phyloP scores from a whole-genome alignment of 2,797 vertebrate genomes.

The Neopelma chrysocephalum region DNA sequence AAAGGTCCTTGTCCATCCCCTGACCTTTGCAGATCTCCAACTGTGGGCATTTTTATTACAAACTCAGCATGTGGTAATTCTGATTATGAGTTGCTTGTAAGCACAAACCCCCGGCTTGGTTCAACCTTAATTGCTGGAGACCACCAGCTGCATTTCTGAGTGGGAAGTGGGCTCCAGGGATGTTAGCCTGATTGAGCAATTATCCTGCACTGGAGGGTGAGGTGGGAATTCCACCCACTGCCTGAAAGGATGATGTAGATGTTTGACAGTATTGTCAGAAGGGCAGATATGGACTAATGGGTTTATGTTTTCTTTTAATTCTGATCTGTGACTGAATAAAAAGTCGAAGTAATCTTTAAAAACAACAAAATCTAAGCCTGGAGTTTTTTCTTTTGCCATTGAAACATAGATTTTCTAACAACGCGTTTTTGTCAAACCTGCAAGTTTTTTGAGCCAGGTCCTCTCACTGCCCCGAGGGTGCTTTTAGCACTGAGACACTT shows the following conservation, averaged over 20 bases:
- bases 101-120: not conserved
- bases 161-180: not conserved
- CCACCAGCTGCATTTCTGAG: not conserved
- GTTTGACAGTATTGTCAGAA: not conserved
- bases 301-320: not conserved
- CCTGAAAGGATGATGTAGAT: not conserved
- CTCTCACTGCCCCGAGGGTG: not conserved
- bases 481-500: accelerated
- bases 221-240: not conserved
- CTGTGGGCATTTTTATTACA: not conserved
- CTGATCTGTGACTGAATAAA: not conserved
- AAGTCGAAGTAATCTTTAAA: not conserved
- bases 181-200: not conserved
- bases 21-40: slow-evolving; percentile 7
- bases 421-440: not conserved
- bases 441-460: not conserved
- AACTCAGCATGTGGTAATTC: not conserved
- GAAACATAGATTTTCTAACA: not conserved
- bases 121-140: not conserved
- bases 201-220: not conserved
- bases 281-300: not conserved
- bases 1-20: slow-evolving; percentile 1
- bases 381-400: not conserved
- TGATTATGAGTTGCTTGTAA: not conserved
- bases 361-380: not conserved